Base-by-base conservation (phyloP, 2,888 invertebrate genomes). In the Eudemis profundana region DNA sequence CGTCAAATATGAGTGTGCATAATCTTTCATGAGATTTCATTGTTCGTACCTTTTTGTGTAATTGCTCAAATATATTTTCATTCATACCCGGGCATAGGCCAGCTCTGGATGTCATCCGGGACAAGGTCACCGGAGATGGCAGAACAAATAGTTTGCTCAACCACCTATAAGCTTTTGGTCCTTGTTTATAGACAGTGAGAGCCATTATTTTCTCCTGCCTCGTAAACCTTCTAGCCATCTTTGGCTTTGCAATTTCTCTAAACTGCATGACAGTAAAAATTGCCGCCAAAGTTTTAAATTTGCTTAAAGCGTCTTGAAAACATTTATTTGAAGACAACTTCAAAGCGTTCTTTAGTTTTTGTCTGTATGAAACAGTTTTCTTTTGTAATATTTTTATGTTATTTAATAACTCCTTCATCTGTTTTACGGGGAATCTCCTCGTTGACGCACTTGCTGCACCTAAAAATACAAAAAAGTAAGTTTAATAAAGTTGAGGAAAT, bases 91-190 rank as follows among this genome's bases (percentile, higher is more conserved):
- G 4, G 14, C 14, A 5, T 17, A 17, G 10, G 8, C 4, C 14
- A 3, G 42, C 42, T 14, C 42, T 19, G 0, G 42, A 42, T 10
- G 5, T 42, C 14, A 17, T 42, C 4, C 42, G 15, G 7, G 14
- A 8, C 4, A 17, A 42, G 2, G 42, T 42, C 4, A 14, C 7
- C 7, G 40, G 40, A 40, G 40, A 40, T 7, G 40, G 40, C 17
- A 42, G 29, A 29, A 36, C 36, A 12, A 36, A 36, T n/a, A 36
- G 4, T 36, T 36, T 36, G 4, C n/a, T 36, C n/a, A 36, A 36
- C 36, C 36, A 36, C n/a, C 36, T 36, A n/a, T 36, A 36, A 36
- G 36, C 36, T 36, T n/a, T n/a, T n/a, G 36, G n/a, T n/a, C 36
- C 36, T 36, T 36, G n/a, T n/a, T 36, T n/a, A n/a, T 36, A 36